These are phyloP conservation scores for Palloptera scutellata DNA, from an alignment of 2,888 invertebrate species.

Conservation along the genomic window DNA sequence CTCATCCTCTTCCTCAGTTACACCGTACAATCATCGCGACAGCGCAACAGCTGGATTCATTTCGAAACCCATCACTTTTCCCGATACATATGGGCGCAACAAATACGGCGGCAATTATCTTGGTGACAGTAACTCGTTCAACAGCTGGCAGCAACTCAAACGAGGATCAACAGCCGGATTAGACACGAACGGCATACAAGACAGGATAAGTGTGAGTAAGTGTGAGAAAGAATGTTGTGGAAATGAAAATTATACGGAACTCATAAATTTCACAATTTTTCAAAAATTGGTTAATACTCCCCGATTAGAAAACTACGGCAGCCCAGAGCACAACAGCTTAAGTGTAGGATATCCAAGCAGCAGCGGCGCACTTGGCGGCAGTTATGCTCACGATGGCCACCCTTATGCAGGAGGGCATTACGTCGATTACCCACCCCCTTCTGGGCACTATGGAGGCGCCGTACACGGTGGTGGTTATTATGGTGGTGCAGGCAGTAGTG, in stretches of 20 bases:
- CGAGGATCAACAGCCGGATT: slow-evolving; percentile 29
- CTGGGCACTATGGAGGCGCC: slow-evolving; percentile 19
- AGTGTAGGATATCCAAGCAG: slow-evolving; percentile 31
- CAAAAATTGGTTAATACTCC: neutral
- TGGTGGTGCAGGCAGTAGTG: slow-evolving; percentile 44
- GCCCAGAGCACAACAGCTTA: slow-evolving; percentile 28
- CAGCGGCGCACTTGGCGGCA: slow-evolving; percentile 32
- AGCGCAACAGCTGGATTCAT: slow-evolving; percentile 32
- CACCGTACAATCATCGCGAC: slow-evolving; percentile 18
- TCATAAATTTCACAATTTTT: neutral
- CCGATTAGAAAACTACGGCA: slow-evolving; percentile 49
- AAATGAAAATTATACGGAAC: too few species aligned
- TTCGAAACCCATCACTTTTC: slow-evolving; percentile 41
- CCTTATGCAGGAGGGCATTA: slow-evolving; percentile 44
- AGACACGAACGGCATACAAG: slow-evolving; percentile 42
- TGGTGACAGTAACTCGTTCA: slow-evolving; percentile 46
- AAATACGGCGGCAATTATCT: slow-evolving; percentile 38
- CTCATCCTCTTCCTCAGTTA: neutral
- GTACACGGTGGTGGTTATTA: slow-evolving; percentile 42
- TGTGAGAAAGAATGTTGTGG: slow-evolving; percentile 1
- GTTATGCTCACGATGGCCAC: slow-evolving; percentile 45
- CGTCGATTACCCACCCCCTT: slow-evolving; percentile 30
- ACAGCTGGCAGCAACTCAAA: slow-evolving; percentile 48
- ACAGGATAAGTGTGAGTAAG: slow-evolving; percentile 58
- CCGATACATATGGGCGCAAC: slow-evolving; percentile 33